Percentiles rank a stretch among this genome's conserved stretches.
These are phyloP conservation scores for Polietes domitor DNA, from an alignment of 2,888 invertebrate genomes.

Conservation along the genomic window DNA sequence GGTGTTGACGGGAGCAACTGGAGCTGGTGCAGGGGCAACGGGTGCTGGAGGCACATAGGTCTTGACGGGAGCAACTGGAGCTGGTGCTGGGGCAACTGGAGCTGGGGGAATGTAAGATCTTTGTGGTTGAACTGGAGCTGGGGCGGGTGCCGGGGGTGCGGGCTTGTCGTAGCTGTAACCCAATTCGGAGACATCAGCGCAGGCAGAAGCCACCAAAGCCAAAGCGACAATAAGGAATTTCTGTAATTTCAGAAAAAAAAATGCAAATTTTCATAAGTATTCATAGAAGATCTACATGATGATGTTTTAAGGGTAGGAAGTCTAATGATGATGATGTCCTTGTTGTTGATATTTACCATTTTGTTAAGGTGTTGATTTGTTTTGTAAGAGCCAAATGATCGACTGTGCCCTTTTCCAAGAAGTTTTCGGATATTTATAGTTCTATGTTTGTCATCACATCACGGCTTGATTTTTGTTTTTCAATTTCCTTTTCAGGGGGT, in stretches of 20 bases:
- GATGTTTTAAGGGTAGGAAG: not conserved
- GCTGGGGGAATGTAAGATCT: slow-evolving; percentile 55
- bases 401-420: slow-evolving; percentile 36
- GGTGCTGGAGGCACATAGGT: slow-evolving; percentile 63
- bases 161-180: slow-evolving; percentile 73
- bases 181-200: slow-evolving; percentile 75
- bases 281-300: too few relatives aligned
- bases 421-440: slow-evolving; percentile 44
- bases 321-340: not conserved
- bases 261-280: slow-evolving; percentile 24
- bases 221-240: slow-evolving; percentile 72
- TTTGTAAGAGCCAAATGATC: slow-evolving; percentile 32
- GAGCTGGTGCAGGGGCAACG: slow-evolving; percentile 36
- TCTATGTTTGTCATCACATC: too few relatives aligned
- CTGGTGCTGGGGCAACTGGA: slow-evolving; percentile 53
- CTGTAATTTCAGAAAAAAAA: slow-evolving; percentile 62
- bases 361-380: slow-evolving; percentile 29
- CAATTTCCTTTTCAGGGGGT: too few relatives aligned
- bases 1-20: slow-evolving; percentile 25
- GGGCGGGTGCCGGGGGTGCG: slow-evolving; percentile 53
- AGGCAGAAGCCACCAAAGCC: slow-evolving; percentile 73
- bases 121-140: slow-evolving; percentile 53
- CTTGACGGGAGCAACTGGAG: slow-evolving; percentile 64
- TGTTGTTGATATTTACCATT: slow-evolving; percentile 46
- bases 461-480: too few relatives aligned